Conservation (phyloP, 2,113 vertebrate genomes). For the Carassius auratus region DNA sequence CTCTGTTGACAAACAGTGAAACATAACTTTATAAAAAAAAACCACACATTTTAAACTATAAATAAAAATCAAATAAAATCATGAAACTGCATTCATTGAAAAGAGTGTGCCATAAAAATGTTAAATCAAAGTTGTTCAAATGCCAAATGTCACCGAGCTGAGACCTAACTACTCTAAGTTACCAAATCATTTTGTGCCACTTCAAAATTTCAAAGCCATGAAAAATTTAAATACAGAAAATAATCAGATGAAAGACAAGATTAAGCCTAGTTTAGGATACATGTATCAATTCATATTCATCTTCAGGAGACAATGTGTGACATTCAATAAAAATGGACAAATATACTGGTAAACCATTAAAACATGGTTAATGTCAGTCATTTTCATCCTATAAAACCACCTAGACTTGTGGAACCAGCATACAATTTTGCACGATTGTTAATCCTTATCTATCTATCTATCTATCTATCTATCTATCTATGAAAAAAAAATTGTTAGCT, state of each 20-base stretch:
- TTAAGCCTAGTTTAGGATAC: not conserved
- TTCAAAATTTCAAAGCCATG: not conserved
- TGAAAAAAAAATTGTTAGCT: no score
- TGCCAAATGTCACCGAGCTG: not conserved
- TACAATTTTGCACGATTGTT: not conserved
- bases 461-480: not conserved
- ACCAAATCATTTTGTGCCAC: slow-evolving; percentile 10
- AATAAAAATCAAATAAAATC: no score
- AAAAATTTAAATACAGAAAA: not conserved
- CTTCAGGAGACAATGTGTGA: not conserved
- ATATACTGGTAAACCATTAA: slow-evolving; percentile 28
- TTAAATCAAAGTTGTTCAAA: not conserved
- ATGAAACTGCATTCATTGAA: not conserved
- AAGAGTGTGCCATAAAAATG: not conserved
- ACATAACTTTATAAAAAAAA: no score
- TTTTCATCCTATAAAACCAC: not conserved
- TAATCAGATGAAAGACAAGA: not conserved
- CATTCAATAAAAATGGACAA: not conserved
- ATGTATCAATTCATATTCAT: not conserved
- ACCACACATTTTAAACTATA: no score
- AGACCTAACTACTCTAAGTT: not conserved
- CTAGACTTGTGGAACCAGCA: not conserved
- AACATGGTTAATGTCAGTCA: slow-evolving; percentile 20
- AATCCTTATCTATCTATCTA: not conserved
- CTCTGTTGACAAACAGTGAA: not conserved